These are phyloP conservation scores for Stenichneumon culpator DNA, from an alignment of 2,888 invertebrate species.

Conservation along the genomic window DNA sequence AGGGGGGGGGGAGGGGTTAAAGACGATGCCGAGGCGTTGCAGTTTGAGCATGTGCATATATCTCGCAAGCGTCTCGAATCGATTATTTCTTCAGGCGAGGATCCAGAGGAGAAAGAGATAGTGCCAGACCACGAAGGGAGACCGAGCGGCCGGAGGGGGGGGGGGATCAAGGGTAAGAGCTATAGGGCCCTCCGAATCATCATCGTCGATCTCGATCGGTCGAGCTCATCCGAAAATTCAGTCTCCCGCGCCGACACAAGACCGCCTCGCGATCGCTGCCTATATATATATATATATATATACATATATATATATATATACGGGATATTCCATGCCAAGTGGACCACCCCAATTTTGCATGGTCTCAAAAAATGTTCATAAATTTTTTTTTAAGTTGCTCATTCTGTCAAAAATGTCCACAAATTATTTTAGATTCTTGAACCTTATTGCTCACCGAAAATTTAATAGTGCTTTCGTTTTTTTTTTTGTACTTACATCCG, in stretches of 20 bases:
- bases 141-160: not conserved
- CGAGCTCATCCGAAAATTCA: slow-evolving; percentile 19
- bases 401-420: no score
- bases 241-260: slow-evolving; percentile 4
- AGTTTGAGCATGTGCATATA: slow-evolving; percentile 4
- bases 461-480: no score
- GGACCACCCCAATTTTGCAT: no score
- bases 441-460: no score
- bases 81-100: slow-evolving; percentile 35
- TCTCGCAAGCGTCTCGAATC: slow-evolving; percentile 26
- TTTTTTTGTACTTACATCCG: no score
- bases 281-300: not conserved
- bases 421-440: no score
- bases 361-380: no score
- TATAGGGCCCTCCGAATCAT: slow-evolving; percentile 44
- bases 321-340: no score
- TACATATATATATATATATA: not conserved
- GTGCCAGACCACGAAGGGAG: not conserved
- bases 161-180: slow-evolving; percentile 2
- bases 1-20: not conserved
- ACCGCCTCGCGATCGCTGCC: not conserved
- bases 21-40: slow-evolving; percentile 16
- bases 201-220: slow-evolving; percentile 54
- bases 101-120: slow-evolving; percentile 3
- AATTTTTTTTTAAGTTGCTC: no score